Conservation (phyloP, 2,113 vertebrate species). For the Malurus elegans region DNA sequence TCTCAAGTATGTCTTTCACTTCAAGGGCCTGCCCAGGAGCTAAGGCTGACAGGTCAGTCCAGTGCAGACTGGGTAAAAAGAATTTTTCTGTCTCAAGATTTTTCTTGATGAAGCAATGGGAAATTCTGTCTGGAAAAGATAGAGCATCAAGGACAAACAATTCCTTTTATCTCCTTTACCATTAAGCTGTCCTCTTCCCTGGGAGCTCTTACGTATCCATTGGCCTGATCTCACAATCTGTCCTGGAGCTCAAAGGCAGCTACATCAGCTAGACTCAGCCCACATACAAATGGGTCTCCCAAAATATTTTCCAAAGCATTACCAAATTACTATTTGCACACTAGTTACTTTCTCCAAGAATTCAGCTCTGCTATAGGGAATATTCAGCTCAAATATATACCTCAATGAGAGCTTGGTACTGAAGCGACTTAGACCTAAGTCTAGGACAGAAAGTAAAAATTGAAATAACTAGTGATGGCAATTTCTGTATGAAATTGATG, state of each 20-base stretch:
- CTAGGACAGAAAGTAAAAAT: background rate
- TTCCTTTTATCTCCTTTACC: background rate
- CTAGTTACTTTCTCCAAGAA: background rate
- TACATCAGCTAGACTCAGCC: background rate
- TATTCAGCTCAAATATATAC: background rate
- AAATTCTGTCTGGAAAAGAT: background rate
- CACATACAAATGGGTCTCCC: background rate
- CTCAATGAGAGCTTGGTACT: background rate
- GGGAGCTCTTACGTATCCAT: background rate
- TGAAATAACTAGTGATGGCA: background rate
- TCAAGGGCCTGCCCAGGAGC: background rate
- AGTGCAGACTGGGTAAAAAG: background rate
- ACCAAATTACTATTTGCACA: background rate
- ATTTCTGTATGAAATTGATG: background rate
- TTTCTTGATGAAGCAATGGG: background rate
- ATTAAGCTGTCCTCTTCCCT: background rate
- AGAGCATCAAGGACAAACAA: background rate
- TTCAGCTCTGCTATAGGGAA: background rate
- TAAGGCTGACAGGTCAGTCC: background rate
- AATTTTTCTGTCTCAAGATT: background rate
- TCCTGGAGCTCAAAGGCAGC: background rate
- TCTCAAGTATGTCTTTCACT: background rate
- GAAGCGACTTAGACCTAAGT: background rate
- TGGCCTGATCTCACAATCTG: background rate
- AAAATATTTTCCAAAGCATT: background rate